A percentile compares a stretch with the other conserved stretches of the same genome.
Evolutionary conservation across 2,888 invertebrate species (phyloP).

Genomic region (Podabrus alpinus): DNA sequence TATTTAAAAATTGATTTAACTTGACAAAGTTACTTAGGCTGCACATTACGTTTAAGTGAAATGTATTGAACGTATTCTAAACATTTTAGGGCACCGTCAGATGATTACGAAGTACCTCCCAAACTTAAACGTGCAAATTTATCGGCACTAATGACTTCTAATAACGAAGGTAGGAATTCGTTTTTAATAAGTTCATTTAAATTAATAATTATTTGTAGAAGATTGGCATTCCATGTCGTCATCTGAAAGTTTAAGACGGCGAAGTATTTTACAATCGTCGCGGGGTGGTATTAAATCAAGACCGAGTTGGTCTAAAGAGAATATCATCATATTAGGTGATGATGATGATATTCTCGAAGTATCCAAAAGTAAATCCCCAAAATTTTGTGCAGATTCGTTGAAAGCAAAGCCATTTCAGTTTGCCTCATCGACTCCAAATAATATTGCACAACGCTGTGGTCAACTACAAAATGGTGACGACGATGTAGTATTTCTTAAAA

Average conservation of each 20-base stretch:
- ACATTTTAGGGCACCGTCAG: constrained; percentile 10
- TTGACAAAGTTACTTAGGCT: no score
- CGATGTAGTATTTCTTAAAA: constrained; percentile 43
- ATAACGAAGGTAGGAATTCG: constrained; percentile 42
- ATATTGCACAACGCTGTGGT: background rate
- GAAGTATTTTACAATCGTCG: background rate
- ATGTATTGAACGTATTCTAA: background rate
- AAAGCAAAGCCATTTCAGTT: constrained; percentile 15
- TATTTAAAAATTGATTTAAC: no score
- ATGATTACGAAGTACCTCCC: constrained; percentile 40
- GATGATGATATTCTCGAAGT: constrained; percentile 39
- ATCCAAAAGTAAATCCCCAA: constrained; percentile 10
- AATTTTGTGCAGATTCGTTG: constrained; percentile 11
- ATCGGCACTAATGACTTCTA: constrained; percentile 40
- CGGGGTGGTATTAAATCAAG: background rate
- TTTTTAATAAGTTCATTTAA: background rate
- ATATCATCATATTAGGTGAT: constrained; percentile 27
- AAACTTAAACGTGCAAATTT: constrained; percentile 47
- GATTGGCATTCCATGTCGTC: background rate
- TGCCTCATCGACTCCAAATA: constrained; percentile 36
- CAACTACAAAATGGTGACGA: constrained; percentile 37
- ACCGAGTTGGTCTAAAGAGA: constrained; percentile 19
- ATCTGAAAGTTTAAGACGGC: background rate
- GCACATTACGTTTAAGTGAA: no score
- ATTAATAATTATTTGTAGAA: background rate